Evolutionary conservation across 2,113 vertebrate genomes (phyloP).

Genomic region (Illadopsis cleaveri): DNA sequence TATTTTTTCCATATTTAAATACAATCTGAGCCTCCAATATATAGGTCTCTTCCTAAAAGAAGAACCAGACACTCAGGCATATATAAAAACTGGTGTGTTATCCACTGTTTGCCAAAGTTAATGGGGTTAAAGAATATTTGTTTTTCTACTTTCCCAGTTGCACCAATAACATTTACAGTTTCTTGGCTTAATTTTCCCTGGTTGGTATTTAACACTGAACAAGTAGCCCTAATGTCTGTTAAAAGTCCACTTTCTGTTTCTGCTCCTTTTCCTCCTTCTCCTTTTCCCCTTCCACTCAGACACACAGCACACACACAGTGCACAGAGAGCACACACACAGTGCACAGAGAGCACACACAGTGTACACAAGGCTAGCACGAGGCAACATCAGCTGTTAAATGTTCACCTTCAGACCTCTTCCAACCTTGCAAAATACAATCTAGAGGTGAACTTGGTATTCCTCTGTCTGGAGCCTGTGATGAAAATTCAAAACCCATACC

Average conservation of each 20-base stretch:
- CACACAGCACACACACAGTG: background rate
- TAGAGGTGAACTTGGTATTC: background rate
- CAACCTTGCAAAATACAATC: background rate
- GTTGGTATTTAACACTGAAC: background rate
- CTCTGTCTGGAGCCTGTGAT: rapidly evolving
- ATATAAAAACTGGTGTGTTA: background rate
- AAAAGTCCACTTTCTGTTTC: background rate
- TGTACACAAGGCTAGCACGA: background rate
- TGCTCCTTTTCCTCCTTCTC: background rate
- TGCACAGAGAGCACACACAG: background rate
- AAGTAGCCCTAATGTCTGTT: background rate
- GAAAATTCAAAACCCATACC: background rate
- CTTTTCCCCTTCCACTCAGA: background rate
- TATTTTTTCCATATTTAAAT: background rate
- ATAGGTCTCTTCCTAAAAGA: background rate
- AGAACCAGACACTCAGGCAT: too few species aligned
- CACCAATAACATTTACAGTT: too few species aligned
- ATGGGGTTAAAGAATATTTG: background rate
- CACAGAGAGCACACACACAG: background rate
- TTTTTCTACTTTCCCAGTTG: background rate
- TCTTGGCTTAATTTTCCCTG: background rate
- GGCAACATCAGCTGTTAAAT: background rate
- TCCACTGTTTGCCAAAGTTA: background rate
- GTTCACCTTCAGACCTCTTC: background rate
- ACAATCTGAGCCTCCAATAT: background rate